Base-by-base conservation (phyloP, 2,113 vertebrate species). In the Glaucomys volans region DNA sequence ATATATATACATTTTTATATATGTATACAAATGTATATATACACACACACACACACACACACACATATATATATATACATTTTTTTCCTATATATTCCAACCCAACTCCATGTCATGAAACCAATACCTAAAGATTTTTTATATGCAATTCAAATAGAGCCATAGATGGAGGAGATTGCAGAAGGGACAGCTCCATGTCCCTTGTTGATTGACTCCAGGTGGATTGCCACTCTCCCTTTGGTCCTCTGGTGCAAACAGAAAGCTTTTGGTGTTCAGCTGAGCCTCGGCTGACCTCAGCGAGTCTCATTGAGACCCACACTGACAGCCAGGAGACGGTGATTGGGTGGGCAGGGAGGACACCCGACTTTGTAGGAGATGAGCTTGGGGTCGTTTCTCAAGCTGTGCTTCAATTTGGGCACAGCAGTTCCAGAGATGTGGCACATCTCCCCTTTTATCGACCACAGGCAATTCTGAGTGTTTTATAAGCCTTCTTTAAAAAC, bases 401-500 rank as follows among this genome's bases (percentile, higher is more conserved):
- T 50, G 54, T 28, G 18, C 59, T 94, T 89, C 81, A 84, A 50
- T 75, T 47, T 82, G 94, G 96, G 76, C 84, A 77, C 69, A 28
- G 82, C 42, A 83, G 50, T 96, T 96, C 40, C 57, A 84, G 95
- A 96, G 98, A 93, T 54, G 95, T 92, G 89, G 66, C 76, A 90
- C 32, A 72, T 97, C 90, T 98, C 93, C 74, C 52, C 93, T 96
- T 95, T 91, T 97, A 94, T 97, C 0, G 32, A 96, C 98, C 92
- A 69, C 59, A 30, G 50, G 64, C 84, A 71, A 97, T 98, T 95
- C 91, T 35, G 91, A 88, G 84, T 87, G 93, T 94, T 85, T 66
- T 95, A 52, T 87, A 84, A 92, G 76, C 96, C 89, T 96, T 91
- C 64, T 97, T 96, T 96, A 96, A 96, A 97, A 98, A 83, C 82